A percentile compares a stretch with the other conserved stretches of the same genome.
Conservation (phyloP, 2,797 vertebrate genomes). For the Cygnus olor region DNA sequence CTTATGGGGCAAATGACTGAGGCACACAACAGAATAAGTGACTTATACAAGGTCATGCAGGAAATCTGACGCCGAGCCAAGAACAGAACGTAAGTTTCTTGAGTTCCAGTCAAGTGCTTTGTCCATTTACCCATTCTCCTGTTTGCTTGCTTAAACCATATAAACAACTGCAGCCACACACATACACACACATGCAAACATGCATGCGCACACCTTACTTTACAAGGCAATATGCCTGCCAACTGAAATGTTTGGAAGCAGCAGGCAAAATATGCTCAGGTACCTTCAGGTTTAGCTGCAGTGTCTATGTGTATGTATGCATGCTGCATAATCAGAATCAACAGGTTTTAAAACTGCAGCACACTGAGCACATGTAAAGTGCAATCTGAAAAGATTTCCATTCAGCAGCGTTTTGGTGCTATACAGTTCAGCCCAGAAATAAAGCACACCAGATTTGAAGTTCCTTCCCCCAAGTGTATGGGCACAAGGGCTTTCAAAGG, state of each 20-base stretch:
- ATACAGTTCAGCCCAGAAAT: not conserved
- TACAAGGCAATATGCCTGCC: not conserved
- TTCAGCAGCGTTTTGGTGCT: not conserved
- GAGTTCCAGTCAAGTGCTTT: conserved; percentile 55
- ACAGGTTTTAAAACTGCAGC: not conserved
- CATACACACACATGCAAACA: not conserved
- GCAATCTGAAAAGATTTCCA: not conserved
- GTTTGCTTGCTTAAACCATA: conserved; percentile 24
- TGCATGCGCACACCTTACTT: not conserved
- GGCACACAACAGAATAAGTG: conserved; percentile 39
- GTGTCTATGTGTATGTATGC: not conserved
- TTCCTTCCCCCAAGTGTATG: not conserved
- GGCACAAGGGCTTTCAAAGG: not conserved
- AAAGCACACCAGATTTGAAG: not conserved
- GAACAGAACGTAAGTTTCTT: conserved; percentile 64
- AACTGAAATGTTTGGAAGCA: not conserved
- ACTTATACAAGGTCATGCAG: conserved; percentile 69
- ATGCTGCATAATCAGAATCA: not conserved
- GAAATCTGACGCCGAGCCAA: conserved; percentile 55
- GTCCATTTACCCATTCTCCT: conserved; percentile 45
- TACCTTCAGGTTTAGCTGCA: not conserved
- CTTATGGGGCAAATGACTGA: conserved; percentile 1
- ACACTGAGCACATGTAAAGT: not conserved
- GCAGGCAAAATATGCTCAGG: not conserved
- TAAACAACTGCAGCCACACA: not conserved